Conservation (phyloP, 2,888 invertebrate species). For the Seira sanloemensis region DNA sequence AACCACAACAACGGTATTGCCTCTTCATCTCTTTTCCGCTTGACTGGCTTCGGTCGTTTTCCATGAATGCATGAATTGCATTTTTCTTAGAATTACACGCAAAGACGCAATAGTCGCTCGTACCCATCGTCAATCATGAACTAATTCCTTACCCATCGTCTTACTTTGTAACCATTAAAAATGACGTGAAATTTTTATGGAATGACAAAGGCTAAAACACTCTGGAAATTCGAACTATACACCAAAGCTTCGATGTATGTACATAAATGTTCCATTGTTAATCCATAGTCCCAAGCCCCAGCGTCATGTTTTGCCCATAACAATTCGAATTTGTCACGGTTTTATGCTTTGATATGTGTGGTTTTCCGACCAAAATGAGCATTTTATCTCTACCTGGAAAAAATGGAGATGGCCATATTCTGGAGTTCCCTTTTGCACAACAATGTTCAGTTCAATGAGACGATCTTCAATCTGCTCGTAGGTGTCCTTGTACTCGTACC, state of each 20-base stretch:
- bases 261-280: no score
- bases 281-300: no score
- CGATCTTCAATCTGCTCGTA: slow-evolving; percentile 67
- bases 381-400: slow-evolving; percentile 68
- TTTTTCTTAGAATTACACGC: no score
- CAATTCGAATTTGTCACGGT: no score
- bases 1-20: no score
- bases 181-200: neutral
- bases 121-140: no score
- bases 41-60: neutral
- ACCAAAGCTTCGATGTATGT: no score
- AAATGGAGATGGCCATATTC: slow-evolving; percentile 77
- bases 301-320: no score
- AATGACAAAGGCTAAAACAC: neutral
- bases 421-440: slow-evolving; percentile 76
- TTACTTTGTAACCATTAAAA: no score
- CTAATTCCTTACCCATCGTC: no score
- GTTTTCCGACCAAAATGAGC: neutral
- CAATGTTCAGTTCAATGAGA: slow-evolving; percentile 70
- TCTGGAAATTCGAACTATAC: neutral
- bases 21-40: neutral
- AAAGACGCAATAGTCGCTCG: no score
- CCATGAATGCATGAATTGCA: neutral
- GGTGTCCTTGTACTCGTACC: slow-evolving; percentile 63
- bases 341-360: neutral